A percentile compares a stretch with the other conserved stretches of the same genome.
These are phyloP conservation scores for Leuciscus waleckii DNA, from an alignment of 2,797 vertebrate species.

Conservation along the genomic window DNA sequence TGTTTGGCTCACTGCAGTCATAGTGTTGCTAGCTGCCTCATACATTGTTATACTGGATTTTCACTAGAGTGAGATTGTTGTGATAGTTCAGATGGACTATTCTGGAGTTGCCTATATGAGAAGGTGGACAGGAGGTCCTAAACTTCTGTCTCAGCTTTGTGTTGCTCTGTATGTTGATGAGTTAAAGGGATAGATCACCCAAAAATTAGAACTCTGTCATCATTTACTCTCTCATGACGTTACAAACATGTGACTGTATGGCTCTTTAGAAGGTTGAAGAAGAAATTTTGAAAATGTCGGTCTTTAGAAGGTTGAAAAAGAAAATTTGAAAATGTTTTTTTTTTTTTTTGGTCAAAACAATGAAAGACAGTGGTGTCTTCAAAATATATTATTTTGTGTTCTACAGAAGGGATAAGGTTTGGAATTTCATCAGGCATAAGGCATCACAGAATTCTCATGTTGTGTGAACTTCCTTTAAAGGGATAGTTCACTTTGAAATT, in stretches of 20 bases:
- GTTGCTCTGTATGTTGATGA: not conserved
- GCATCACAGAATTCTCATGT: not conserved
- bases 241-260: not conserved
- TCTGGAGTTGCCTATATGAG: not conserved
- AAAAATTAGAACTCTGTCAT: not conserved
- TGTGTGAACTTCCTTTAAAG: not conserved
- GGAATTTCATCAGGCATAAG: not conserved
- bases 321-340: not conserved
- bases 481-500: no score
- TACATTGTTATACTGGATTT: conserved; percentile 6
- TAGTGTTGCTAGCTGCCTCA: not conserved
- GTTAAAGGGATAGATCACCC: not conserved
- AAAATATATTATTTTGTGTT: not conserved
- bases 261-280: not conserved
- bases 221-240: not conserved
- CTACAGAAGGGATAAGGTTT: not conserved
- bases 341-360: not conserved
- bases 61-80: not conserved
- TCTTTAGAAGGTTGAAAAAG: not conserved
- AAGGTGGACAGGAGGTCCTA: not conserved
- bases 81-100: not conserved
- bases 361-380: not conserved
- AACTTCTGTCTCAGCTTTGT: not conserved
- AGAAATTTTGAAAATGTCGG: not conserved
- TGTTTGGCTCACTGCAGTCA: conserved; percentile 34